Evolutionary conservation across 2,797 vertebrate genomes (phyloP).

Genomic region (Megaceryle alcyon): DNA sequence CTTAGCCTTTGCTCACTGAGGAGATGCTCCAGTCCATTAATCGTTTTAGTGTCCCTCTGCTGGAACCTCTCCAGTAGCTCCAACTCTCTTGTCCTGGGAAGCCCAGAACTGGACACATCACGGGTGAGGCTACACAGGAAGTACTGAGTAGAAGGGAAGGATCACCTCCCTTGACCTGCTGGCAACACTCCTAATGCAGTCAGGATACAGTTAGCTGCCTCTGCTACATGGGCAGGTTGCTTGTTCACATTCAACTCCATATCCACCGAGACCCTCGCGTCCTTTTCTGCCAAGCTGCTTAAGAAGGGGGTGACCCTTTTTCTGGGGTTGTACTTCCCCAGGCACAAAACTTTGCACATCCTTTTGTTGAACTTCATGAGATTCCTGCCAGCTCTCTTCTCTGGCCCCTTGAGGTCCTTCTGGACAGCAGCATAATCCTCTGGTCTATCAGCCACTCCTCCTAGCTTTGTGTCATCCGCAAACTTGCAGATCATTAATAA

Average conservation of each 20-base stretch:
- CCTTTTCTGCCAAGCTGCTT: background rate
- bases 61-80: background rate
- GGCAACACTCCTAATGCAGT: background rate
- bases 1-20: background rate
- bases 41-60: background rate
- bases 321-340: background rate
- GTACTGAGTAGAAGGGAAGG: background rate
- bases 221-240: fast-evolving
- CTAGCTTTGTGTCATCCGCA: background rate
- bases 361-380: background rate
- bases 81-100: background rate
- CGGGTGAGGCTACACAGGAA: too few species aligned
- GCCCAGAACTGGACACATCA: background rate
- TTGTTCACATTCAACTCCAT: background rate
- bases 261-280: background rate
- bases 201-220: background rate
- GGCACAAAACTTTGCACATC: background rate
- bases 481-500: conserved; percentile 25
- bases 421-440: background rate
- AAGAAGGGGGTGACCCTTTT: background rate
- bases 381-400: background rate
- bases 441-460: background rate
- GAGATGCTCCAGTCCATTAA: background rate
- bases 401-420: background rate
- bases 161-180: background rate